Percentiles rank a stretch among this genome's conserved stretches.
Conservation (phyloP, 2,797 vertebrate genomes). For the Odontamblyopus rebecca region DNA sequence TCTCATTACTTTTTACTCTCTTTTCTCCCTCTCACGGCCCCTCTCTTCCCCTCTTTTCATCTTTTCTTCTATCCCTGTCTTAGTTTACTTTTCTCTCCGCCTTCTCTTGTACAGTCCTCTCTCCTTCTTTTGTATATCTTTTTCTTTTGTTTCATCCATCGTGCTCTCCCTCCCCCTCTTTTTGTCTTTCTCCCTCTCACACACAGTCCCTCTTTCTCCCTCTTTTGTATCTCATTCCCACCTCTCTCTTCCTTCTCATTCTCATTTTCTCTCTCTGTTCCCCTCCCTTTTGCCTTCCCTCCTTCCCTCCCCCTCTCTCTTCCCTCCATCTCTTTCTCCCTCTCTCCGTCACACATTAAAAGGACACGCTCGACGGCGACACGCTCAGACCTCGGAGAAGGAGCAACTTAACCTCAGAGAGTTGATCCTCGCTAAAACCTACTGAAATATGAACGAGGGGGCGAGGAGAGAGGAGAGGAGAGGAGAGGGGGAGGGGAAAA, state of each 20-base stretch:
- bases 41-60: background rate
- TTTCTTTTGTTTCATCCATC: no score
- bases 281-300: background rate
- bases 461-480: conserved; percentile 23
- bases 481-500: conserved; percentile 27
- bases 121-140: no score
- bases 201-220: no score
- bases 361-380: conserved; percentile 3
- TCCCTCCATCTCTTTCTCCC: background rate
- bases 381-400: conserved; percentile 38
- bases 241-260: no score
- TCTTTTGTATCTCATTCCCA: no score
- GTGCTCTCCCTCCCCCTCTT: no score
- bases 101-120: no score
- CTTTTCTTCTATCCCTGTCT: background rate
- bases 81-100: no score
- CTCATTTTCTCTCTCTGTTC: background rate
- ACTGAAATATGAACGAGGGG: conserved; percentile 69
- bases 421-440: conserved; percentile 70
- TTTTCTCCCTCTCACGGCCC: background rate
- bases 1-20: background rate
- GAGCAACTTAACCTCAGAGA: conserved; percentile 70
- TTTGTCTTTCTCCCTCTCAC: no score
- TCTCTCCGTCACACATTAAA: conserved; percentile 1
- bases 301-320: background rate